Evolutionary conservation across 2,888 invertebrate species (phyloP).

Genomic region (Atrina japonica): DNA sequence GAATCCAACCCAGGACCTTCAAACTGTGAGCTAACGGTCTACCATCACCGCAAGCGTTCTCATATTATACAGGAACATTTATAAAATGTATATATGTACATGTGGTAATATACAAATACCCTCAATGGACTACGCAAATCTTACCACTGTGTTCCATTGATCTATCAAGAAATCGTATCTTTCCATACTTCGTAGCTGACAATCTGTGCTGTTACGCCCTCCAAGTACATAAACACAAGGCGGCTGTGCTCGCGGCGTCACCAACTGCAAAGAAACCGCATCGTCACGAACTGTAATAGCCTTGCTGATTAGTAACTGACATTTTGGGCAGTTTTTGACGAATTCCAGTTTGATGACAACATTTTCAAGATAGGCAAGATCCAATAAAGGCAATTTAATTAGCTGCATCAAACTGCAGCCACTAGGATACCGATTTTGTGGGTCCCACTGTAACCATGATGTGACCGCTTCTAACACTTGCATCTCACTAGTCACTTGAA

Average conservation of each 20-base stretch:
- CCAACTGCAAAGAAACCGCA: conserved; percentile 63
- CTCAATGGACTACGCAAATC: too few species aligned
- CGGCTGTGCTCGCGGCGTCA: conserved; percentile 74
- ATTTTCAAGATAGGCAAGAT: conserved; percentile 72
- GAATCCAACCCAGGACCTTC: too few species aligned
- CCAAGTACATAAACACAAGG: conserved; percentile 79
- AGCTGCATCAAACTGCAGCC: conserved; percentile 74
- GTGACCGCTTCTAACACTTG: conserved; percentile 76
- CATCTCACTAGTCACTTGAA: conserved; percentile 74
- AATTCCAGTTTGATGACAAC: conserved; percentile 74
- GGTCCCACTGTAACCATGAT: conserved; percentile 75
- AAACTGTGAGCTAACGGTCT: too few species aligned
- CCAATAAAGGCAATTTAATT: conserved; percentile 74
- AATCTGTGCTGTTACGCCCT: conserved; percentile 75
- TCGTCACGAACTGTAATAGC: conserved; percentile 74
- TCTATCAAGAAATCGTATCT: conserved; percentile 77
- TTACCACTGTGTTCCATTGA: conserved; percentile 77
- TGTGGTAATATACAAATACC: too few species aligned
- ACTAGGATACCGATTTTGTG: conserved; percentile 54
- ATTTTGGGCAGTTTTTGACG: conserved; percentile 76
- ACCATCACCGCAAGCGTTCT: too few species aligned
- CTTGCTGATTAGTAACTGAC: conserved; percentile 74
- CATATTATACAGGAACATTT: too few species aligned
- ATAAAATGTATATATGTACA: too few species aligned
- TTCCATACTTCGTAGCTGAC: conserved; percentile 78